Evolutionary conservation across 1,140 invertebrate species (phyloP).

Genomic region (Drosophila kanapiae): DNA sequence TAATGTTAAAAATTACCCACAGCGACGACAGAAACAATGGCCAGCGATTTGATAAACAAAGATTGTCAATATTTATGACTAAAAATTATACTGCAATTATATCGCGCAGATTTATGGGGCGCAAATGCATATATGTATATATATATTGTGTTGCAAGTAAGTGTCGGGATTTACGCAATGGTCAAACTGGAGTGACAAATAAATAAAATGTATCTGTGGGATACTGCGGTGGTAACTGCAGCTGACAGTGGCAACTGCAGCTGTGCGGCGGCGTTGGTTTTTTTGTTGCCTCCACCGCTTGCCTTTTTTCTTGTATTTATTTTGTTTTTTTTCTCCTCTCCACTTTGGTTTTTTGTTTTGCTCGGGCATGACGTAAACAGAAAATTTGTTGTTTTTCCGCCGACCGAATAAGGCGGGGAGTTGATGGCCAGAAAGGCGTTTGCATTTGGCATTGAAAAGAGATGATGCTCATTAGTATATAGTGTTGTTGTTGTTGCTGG

Average conservation of each 20-base stretch:
- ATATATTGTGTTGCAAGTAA: conserved; percentile 3
- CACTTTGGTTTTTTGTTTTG: conserved; percentile 70
- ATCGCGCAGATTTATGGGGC: conserved; percentile 31
- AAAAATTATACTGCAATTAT: conserved; percentile 59
- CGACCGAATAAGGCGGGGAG: conserved; percentile 16
- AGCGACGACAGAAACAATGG: conserved; percentile 59
- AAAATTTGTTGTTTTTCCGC: conserved; percentile 54
- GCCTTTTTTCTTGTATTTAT: conserved; percentile 3
- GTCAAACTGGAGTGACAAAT: conserved; percentile 50
- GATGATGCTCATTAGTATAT: conserved; percentile 56
- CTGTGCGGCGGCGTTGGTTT: conserved; percentile 48
- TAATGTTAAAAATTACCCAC: conserved; percentile 78
- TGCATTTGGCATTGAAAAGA: conserved; percentile 76
- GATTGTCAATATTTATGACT: conserved; percentile 77
- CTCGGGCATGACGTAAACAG: conserved; percentile 80
- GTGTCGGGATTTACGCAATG: conserved; percentile 69
- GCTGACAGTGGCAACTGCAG: conserved; percentile 65
- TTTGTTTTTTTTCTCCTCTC: conserved; percentile 9
- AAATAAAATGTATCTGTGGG: conserved; percentile 63
- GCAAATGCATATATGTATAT: not conserved
- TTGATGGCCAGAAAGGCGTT: conserved; percentile 55
- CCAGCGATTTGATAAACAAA: conserved; percentile 60
- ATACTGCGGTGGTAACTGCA: conserved; percentile 67
- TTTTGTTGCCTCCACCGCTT: conserved; percentile 2
- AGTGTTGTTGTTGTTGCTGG: conserved; percentile 6